phyloP scores from a whole-genome alignment of 1,140 invertebrate genomes.

The Anoplophora glabripennis region DNA sequence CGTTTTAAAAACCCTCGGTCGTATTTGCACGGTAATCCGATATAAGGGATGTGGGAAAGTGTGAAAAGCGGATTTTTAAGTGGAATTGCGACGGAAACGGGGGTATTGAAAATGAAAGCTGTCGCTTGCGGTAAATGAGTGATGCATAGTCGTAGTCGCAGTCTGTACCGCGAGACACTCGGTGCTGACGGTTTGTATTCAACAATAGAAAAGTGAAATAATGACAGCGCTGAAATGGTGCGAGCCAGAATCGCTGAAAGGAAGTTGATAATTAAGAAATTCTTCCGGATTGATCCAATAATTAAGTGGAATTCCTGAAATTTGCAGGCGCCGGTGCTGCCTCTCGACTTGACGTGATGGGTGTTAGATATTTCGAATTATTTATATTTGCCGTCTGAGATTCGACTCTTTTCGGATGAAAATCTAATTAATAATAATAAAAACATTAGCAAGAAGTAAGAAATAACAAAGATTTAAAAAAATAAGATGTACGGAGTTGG shows the following conservation, averaged over 20 bases:
- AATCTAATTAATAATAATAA: too few species aligned
- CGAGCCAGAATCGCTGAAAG: conserved; percentile 17
- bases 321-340: conserved; percentile 9
- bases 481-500: too few species aligned
- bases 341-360: too few species aligned
- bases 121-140: background rate
- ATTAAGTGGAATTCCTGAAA: conserved; percentile 28
- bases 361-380: too few species aligned
- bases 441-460: too few species aligned
- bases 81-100: background rate
- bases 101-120: background rate
- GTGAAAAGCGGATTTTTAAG: too few species aligned
- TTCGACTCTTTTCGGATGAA: too few species aligned
- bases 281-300: conserved; percentile 29
- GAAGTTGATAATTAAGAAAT: conserved; percentile 35
- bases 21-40: too few species aligned
- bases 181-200: background rate
- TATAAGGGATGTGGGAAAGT: too few species aligned
- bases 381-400: too few species aligned
- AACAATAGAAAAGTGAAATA: conserved; percentile 22
- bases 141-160: background rate
- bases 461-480: too few species aligned
- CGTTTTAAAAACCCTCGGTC: too few species aligned
- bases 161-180: background rate
- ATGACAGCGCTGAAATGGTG: conserved; percentile 27